Evolutionary conservation across 2,797 vertebrate species (phyloP).

Genomic region (Neosilurus mollespiculum): DNA sequence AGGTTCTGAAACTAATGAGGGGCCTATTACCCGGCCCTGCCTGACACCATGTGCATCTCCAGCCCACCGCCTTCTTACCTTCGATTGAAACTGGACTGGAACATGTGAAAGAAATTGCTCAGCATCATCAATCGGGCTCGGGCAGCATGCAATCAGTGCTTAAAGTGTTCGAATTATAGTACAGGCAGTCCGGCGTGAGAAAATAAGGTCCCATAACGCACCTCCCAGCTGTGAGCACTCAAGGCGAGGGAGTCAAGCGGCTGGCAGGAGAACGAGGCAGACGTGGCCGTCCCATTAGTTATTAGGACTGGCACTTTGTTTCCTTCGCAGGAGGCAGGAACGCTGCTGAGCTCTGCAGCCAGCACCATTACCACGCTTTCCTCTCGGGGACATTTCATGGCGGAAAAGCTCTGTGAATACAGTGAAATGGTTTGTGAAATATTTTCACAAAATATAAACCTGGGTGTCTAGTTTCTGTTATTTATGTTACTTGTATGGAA

Average conservation of each 20-base stretch:
- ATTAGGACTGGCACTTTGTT: constrained; percentile 56
- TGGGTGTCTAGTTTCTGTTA: constrained; percentile 6
- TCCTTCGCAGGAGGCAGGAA: constrained; percentile 46
- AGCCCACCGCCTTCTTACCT: constrained; percentile 27
- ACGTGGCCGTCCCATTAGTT: constrained; percentile 53
- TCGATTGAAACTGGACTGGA: constrained; percentile 19
- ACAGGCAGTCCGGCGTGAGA: constrained; percentile 33
- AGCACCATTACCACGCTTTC: constrained; percentile 40
- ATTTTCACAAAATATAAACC: constrained; percentile 42
- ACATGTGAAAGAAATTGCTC: constrained; percentile 26
- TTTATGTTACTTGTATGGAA: constrained; percentile 12
- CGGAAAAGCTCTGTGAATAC: constrained; percentile 35
- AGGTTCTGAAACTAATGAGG: constrained; percentile 48
- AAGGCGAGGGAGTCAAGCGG: constrained; percentile 41
- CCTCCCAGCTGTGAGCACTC: constrained; percentile 52
- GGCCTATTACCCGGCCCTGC: constrained; percentile 42
- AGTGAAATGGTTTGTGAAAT: constrained; percentile 34
- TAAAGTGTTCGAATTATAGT: constrained; percentile 47
- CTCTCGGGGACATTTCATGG: constrained; percentile 24
- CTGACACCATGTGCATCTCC: constrained; percentile 45
- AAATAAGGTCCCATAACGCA: constrained; percentile 54
- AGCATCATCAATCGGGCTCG: constrained; percentile 26
- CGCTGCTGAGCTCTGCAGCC: constrained; percentile 35
- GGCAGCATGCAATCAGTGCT: constrained; percentile 32
- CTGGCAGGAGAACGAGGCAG: constrained; percentile 49